Evolutionary conservation across 2,113 vertebrate species (phyloP), one percentile per base, ranked within the genome.

Genomic region (Casuarius casuarius): DNA sequence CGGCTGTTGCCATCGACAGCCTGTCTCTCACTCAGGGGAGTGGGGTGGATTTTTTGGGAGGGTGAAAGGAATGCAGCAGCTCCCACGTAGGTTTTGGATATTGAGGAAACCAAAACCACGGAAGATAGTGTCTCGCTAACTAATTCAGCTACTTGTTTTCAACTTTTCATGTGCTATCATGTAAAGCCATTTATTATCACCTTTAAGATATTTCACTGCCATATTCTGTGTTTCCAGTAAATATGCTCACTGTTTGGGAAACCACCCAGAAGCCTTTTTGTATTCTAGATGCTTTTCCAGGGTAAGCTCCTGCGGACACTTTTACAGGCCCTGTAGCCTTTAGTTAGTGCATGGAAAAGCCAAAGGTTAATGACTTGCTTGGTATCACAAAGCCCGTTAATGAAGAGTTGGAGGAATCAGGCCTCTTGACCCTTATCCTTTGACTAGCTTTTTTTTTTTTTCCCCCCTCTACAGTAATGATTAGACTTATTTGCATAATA

Each of bases 111-210:
- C 83, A 42, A 63, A 90, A 75, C n/a, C 3, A 58, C 15, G 90
- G 70, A 84, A 76, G 48, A 56, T 12, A 33, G 67, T 44, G 14
- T 58, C 19, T 72, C 35, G 26, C 23, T 75, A 31, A 80, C 23
- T 75, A 28, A 80, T 79, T 72, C n/a, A 54, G 13, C 49, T 89
- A 63, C 33, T 90, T 59, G 31, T n/a, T 93, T 59, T 12, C 31
- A 72, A 25, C 31, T 68, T 73, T 88, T 88, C 29, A 48, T 11
- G 8, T 31, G 4, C 12, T 52, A 17, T 49, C 89, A 91, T 5
- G 10, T 44, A 56, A 15, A 54, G 26, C 11, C n/a, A 52, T 1
- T 0, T n/a, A 67, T 20, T 68, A 62, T 4, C 21, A 38, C 0
- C 0, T 84, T 81, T 35, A 87, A 20, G 84, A 80, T 2, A 48